These are phyloP conservation scores for Aramus guarauna DNA, from an alignment of 2,113 vertebrate species.

Conservation along the genomic window DNA sequence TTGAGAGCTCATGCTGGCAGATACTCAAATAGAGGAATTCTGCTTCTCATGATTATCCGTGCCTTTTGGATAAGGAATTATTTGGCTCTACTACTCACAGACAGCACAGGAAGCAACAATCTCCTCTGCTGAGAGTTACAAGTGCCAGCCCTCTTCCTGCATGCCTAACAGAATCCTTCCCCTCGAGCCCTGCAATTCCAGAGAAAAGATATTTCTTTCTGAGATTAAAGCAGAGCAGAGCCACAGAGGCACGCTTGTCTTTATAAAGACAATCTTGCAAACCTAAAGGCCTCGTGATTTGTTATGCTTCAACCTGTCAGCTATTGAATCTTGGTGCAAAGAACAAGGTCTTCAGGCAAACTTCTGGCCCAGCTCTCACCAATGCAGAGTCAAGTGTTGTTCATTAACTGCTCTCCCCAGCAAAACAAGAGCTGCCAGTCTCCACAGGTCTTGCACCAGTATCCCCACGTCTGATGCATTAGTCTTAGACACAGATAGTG, in stretches of 20 bases:
- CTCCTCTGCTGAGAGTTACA: neutral
- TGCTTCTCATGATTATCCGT: neutral
- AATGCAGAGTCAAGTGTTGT: neutral
- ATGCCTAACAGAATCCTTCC: neutral
- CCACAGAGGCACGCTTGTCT: neutral
- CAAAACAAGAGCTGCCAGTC: neutral
- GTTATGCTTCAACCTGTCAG: neutral
- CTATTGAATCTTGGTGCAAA: neutral
- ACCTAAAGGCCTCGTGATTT: neutral
- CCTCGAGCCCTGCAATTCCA: neutral
- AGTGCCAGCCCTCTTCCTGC: neutral
- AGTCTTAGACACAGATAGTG: neutral
- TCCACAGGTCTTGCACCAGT: neutral
- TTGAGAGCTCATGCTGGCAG: constrained; percentile 4
- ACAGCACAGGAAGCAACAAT: neutral
- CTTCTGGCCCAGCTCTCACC: neutral
- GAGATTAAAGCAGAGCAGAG: neutral
- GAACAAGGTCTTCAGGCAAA: neutral
- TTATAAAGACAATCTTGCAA: neutral
- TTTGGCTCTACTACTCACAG: neutral
- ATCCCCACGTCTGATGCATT: neutral
- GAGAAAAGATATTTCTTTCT: neutral
- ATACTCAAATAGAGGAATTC: neutral
- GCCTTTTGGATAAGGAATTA: neutral
- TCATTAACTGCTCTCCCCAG: neutral